Evolutionary conservation across 64 coral and sea anemone genomes (phyloP).

Genomic region (Actinia equina): DNA sequence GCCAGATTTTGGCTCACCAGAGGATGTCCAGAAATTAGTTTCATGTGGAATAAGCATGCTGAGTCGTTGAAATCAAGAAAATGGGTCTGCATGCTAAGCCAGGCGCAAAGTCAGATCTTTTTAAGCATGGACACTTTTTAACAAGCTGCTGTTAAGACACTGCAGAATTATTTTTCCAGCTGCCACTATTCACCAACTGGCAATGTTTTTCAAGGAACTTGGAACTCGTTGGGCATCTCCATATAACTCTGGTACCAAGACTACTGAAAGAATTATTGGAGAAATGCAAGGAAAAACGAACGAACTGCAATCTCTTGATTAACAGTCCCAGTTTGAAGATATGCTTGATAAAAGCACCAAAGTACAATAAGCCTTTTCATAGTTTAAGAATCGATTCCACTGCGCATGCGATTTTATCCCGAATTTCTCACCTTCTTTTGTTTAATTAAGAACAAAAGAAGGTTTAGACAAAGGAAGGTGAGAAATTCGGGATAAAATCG

Average conservation of each 20-base stretch:
- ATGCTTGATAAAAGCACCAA: conserved; percentile 52
- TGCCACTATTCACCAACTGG: conserved; percentile 37
- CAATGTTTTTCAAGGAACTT: conserved; percentile 46
- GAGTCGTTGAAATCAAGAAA: background rate
- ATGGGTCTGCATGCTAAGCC: conserved; percentile 22
- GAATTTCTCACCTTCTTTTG: too few species aligned
- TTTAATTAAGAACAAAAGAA: too few species aligned
- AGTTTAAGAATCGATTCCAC: too few species aligned
- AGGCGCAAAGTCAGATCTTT: conserved; percentile 10
- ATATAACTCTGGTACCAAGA: conserved; percentile 53
- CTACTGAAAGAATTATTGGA: conserved; percentile 36
- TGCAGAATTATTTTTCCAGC: conserved; percentile 25
- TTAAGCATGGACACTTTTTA: conserved; percentile 13
- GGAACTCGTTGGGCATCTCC: conserved; percentile 49
- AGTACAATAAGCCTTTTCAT: conserved; percentile 6
- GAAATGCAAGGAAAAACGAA: conserved; percentile 63
- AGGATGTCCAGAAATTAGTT: conserved; percentile 29
- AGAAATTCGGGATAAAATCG: too few species aligned
- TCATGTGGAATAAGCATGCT: conserved; percentile 26
- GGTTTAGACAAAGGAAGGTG: too few species aligned
- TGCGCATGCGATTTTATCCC: too few species aligned
- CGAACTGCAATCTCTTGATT: conserved; percentile 51
- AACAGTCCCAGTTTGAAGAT: conserved; percentile 35
- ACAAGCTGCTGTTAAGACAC: conserved; percentile 29
- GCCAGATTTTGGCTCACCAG: conserved; percentile 10